A percentile compares a stretch with the other conserved stretches of the same genome.
Conservation (phyloP, 2,113 vertebrate genomes). For the Plecturocebus donacophilus region DNA sequence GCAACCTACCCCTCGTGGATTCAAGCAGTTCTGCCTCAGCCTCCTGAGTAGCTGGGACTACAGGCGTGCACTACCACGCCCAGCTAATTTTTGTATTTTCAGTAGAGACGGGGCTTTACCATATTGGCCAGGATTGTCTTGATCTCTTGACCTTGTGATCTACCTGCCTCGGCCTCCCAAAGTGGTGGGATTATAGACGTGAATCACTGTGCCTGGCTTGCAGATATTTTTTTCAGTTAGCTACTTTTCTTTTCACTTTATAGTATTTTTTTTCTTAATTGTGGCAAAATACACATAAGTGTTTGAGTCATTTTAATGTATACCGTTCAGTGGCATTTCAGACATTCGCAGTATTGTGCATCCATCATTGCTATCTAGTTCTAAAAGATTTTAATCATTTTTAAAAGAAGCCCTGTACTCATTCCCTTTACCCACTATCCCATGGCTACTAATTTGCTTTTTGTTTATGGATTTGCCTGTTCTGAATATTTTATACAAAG, state of each 20-base stretch:
- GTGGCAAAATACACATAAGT: not conserved
- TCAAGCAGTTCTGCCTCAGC: too few species aligned
- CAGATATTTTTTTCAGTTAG: not conserved
- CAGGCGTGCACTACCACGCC: too few species aligned
- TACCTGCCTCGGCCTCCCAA: too few species aligned
- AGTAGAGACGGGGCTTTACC: too few species aligned
- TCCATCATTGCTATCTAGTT: not conserved
- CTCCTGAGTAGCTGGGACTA: too few species aligned
- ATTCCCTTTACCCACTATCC: not conserved
- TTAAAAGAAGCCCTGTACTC: not conserved
- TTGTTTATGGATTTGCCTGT: not conserved
- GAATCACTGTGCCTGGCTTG: not conserved
- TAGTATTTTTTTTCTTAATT: not conserved
- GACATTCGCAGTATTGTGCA: not conserved
- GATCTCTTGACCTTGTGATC: too few species aligned
- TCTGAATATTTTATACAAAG: not conserved
- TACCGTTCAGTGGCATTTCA: not conserved
- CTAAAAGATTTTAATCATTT: not conserved
- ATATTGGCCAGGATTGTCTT: too few species aligned
- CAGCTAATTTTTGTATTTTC: too few species aligned
- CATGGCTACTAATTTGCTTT: not conserved
- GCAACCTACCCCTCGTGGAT: too few species aligned
- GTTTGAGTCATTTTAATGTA: not conserved
- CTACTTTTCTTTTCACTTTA: not conserved
- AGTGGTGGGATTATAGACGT: too few species aligned